These are phyloP conservation scores for Augochlorella aurata DNA, from an alignment of 2,888 invertebrate genomes.

Conservation along the genomic window DNA sequence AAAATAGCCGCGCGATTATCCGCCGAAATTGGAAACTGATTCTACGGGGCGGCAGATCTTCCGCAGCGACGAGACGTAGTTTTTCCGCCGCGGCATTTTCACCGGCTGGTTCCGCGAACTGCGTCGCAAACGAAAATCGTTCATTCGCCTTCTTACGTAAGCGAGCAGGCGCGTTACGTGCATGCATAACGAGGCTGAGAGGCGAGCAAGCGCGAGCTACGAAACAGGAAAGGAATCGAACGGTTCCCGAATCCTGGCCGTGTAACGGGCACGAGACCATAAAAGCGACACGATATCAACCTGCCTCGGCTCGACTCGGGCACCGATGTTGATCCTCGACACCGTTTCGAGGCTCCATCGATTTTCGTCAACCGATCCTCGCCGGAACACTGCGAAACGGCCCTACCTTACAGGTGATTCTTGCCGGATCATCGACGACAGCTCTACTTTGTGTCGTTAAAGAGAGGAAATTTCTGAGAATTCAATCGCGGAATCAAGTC, in stretches of 20 bases:
- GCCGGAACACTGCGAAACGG: background rate
- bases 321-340: background rate
- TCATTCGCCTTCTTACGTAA: conserved; percentile 53
- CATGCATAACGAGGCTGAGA: conserved; percentile 25
- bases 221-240: conserved; percentile 35
- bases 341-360: background rate
- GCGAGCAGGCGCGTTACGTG: conserved; percentile 16
- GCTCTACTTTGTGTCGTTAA: no score
- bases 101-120: background rate
- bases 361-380: background rate
- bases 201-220: conserved; percentile 6
- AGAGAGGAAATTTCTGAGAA: no score
- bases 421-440: no score
- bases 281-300: conserved; percentile 17
- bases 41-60: background rate
- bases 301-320: background rate
- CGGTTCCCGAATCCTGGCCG: conserved; percentile 27
- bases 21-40: background rate
- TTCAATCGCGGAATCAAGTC: no score
- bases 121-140: conserved; percentile 44
- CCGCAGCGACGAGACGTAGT: background rate
- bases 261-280: conserved; percentile 36
- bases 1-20: background rate
- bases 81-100: background rate
- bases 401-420: background rate